Base-by-base conservation (phyloP, 23 tunicate species). In the Botrylloides violaceus region DNA sequence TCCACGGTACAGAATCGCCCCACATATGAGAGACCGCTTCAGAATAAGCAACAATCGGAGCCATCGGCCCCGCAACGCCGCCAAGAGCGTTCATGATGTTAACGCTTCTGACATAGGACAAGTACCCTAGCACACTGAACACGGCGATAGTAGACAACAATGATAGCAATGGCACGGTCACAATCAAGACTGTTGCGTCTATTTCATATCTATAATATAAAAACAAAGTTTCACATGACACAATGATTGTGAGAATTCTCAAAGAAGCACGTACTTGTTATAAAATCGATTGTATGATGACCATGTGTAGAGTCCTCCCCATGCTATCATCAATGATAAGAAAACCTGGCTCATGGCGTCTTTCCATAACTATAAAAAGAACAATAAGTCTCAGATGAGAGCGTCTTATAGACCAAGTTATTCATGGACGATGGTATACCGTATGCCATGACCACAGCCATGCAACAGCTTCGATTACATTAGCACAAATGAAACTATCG, bases 311-410 rank as follows among this genome's bases (percentile, higher is more conserved):
- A 90, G 32, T 28, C 97, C 97, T 28, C 97, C 97, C 79, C 85
- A 84, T 2, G 90, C 62, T 3, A 74, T 66, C 81, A 90, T 48
- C 20, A 83, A 30, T 0, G 97, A 71, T 29, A 90, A 38, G 36
- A 90, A 83, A 4, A 90, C 97, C 83, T 90, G 97, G 34, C 90
- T 74, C 29, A 86, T 29, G 2, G 97, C 97, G 50, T 90, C 97
- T 39, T 90, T 90, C 97, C 97, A 90, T 29, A 90, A 39, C 97
- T 90, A 43, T 4, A 65, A 1, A 66, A 48, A 12, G 29, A n/a
- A n/a, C n/a, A n/a, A n/a, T n/a, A n/a, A n/a, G n/a, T n/a, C n/a
- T n/a, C n/a, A n/a, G n/a, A n/a, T n/a, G n/a, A n/a, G n/a, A n/a
- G n/a, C n/a, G n/a, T n/a, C n/a, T n/a, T n/a, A n/a, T n/a, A n/a